Base-by-base conservation (phyloP, 2,888 invertebrate species). In the Erebia palarica region DNA sequence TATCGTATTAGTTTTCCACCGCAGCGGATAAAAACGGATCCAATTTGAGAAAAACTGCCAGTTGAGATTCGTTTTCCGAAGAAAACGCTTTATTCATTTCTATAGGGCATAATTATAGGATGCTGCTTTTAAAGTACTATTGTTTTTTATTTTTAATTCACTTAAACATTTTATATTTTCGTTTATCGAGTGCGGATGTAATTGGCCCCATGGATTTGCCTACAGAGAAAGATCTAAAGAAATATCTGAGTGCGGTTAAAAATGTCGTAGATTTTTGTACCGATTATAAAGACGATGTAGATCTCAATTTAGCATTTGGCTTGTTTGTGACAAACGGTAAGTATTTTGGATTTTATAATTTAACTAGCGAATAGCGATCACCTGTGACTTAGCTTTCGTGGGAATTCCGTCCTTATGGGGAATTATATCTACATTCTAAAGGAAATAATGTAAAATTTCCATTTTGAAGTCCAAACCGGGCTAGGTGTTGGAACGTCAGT, bases 291-390 rank as follows among this genome's bases (percentile, higher is more conserved):
- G 36, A 79, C 61, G 77, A 82, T 47, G 72, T 87, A 55, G 85
- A 90, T 78, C 64, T 84, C 13, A 82, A 84, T 76, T 78, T 84
- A 44, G 79, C 75, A 13, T 86, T 86, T 60, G 90, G 88, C 53
- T 73, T 90, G 69, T 87, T 89, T 78, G 71, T 90, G 49, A 72
- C 80, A 0, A 83, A 83, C 21, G 88, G 90, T 90, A 82, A 84
- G 80, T n/a, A 27, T 60, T n/a, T 67, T 51, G 14, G n/a, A 51
- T 7, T 47, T 47, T 47, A 0, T 13, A 47, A 3, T 13, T 47
- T 11, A 47, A 47, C n/a, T n/a, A n/a, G 3, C 9, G 1, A 44
- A 11, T 47, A 36, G 36, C 36, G 1, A 36, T 0, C 36, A 36
- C 1, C 36, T 7, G 36, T 36, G 36, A 36, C 36, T 36, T 36